These are phyloP conservation scores for Lerema accius DNA, from an alignment of 1,140 invertebrate species.

Conservation along the genomic window DNA sequence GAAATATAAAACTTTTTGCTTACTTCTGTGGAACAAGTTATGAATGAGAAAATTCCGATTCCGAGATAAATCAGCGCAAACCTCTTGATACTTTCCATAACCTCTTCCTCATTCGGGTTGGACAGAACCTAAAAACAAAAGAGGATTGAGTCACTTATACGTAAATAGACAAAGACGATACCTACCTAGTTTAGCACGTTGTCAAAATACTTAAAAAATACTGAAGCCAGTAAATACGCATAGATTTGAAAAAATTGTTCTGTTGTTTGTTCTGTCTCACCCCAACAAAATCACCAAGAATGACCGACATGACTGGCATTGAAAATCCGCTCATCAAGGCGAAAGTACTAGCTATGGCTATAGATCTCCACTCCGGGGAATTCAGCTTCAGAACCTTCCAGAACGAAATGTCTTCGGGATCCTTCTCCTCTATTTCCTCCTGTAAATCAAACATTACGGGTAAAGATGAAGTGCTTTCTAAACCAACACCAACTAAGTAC, in stretches of 20 bases:
- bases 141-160: too few relatives aligned
- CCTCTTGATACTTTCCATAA: conserved; percentile 81
- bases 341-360: conserved; percentile 86
- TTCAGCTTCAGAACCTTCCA: conserved; percentile 86
- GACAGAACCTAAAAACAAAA: conserved; percentile 68
- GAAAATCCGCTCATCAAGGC: conserved; percentile 87
- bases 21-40: conserved; percentile 86
- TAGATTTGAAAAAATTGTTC: too few relatives aligned
- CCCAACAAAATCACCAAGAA: conserved; percentile 91
- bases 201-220: too few relatives aligned
- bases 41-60: conserved; percentile 85
- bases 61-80: conserved; percentile 86
- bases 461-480: too few relatives aligned
- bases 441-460: neutral
- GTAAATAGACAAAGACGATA: too few relatives aligned
- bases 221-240: too few relatives aligned
- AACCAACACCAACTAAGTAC: too few relatives aligned
- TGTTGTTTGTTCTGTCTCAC: conserved; percentile 53
- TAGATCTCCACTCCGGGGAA: conserved; percentile 87
- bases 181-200: too few relatives aligned
- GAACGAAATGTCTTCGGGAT: conserved; percentile 64
- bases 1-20: conserved; percentile 2
- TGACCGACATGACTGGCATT: conserved; percentile 90
- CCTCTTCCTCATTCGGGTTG: conserved; percentile 71
- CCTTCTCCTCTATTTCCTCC: conserved; percentile 28